Evolutionary conservation across 2,797 vertebrate species (phyloP).

Genomic region (Ciconia nigra): DNA sequence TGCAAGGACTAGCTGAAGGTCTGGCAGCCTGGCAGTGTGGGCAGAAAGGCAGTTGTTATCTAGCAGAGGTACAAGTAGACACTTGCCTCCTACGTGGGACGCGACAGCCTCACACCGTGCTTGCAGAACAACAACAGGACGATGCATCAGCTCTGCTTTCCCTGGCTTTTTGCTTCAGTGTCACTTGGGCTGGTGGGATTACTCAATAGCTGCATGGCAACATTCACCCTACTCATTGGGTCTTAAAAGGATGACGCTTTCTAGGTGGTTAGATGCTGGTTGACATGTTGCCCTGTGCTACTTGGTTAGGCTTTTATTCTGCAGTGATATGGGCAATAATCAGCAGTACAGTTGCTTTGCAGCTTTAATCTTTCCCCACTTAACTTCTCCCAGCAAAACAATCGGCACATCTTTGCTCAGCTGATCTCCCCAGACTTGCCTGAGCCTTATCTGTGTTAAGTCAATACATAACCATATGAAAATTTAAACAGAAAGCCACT

Average conservation of each 20-base stretch:
- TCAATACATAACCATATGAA: background rate
- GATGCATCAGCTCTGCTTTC: background rate
- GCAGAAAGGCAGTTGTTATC: background rate
- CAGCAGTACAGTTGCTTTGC: background rate
- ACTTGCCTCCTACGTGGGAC: rapidly evolving
- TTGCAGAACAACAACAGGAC: background rate
- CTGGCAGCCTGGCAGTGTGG: background rate
- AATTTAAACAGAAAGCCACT: conserved; percentile 1
- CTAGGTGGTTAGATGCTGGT: background rate
- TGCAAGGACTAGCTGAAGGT: background rate
- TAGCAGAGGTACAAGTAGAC: background rate
- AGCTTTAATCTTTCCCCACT: background rate
- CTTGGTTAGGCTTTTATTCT: background rate
- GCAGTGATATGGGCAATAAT: background rate
- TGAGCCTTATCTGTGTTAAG: background rate
- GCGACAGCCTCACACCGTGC: background rate
- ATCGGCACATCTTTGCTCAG: conserved; percentile 5
- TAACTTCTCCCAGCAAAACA: conserved; percentile 17
- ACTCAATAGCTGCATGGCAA: background rate
- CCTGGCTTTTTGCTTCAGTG: background rate
- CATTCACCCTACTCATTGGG: background rate
- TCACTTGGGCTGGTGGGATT: background rate
- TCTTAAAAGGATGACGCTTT: background rate
- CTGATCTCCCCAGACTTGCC: background rate
- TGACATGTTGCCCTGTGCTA: background rate